Base-by-base conservation (phyloP, 2,113 vertebrate genomes). In the Cygnus buccinator region DNA sequence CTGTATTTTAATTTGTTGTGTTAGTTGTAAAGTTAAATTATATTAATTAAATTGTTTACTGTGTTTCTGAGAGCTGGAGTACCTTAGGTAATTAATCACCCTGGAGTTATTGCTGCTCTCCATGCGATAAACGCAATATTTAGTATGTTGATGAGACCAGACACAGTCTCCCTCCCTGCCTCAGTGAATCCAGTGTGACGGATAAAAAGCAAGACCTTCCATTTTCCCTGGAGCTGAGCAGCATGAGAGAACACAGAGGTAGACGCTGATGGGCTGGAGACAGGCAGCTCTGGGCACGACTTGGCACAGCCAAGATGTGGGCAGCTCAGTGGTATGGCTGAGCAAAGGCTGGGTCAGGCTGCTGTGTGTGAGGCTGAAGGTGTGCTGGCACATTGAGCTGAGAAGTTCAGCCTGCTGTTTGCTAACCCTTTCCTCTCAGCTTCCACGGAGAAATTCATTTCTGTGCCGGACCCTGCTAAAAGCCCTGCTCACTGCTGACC, bases 11-110 rank as follows among this genome's bases (percentile, higher is more conserved):
- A 94, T 94, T 93, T 71, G 46, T 82, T 87, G 26, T 54, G 22
- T 82, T 92, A 83, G n/a, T n/a, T 89, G 57, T 75, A 79, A 93
- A 92, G 37, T 94, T 96, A 84, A 92, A 96, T 93, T 92, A 25
- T 62, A 89, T 93, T 96, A 96, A 95, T n/a, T n/a, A n/a, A n/a
- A n/a, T 87, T 83, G 65, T 92, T 91, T 93, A 71, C 68, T 67
- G 13, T 75, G 41, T 87, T 96, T 94, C 41, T 94, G 70, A 90
- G 71, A 78, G 28, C 61, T 79, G 23, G 33, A 87, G 54, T 84
- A 93, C 67, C 65, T 94, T 80, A 81, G 62, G 65, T 94, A 91
- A 93, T 94, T 95, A 96, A 93, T 90, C 62, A 81, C 48, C 55
- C 85, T 75, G 50, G 84, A 92, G 57, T 73, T 94, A 85, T 3